Base-by-base conservation (phyloP, 2,797 vertebrate genomes). In the Siniperca undulata region DNA sequence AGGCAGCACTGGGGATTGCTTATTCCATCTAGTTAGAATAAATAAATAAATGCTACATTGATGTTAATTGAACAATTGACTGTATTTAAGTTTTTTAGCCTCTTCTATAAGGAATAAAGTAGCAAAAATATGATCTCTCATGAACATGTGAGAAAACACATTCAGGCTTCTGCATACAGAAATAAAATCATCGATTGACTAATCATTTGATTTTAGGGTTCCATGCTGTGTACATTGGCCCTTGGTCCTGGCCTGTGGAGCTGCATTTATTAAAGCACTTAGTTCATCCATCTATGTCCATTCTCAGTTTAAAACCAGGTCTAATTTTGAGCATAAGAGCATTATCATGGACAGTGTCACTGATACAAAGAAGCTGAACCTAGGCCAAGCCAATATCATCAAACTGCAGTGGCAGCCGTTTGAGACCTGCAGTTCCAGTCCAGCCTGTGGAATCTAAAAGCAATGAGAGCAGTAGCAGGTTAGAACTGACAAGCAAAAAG, bases 151-250 rank as follows among this genome's bases (percentile, higher is more conserved):
- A 67, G 52, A 70, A 86, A 81, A 68, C 50, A 78, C 14, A 78
- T 56, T 62, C 38, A 77, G 69, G 46, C 62, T 34, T 82, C 68
- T 83, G 70, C 74, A 27, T 77, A 42, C 59, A 74, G 55, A n/a
- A 81, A 87, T 85, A 74, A 48, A 64, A 12, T 20, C 6, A 88
- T 82, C 34, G 78, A 87, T 85, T 79, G 17, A 74, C 27, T 77
- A 74, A 85, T 87, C 66, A 74, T 86, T 56, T 77, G 22, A 91
- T 88, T 88, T 73, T 68, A 74, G 60, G 73, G 42, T 78, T 80
- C 44, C 83, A 74, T 77, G 74, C 86, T 79, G 72, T 75, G 70
- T 71, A 74, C 66, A 52, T 55, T 84, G 84, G 83, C 62, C 74
- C 90, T 74, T 90, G 22, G 38, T 75, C 74, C 64, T 70, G 36